Base-by-base conservation (phyloP, 2,797 vertebrate genomes). In the Sebastes miniatus region DNA sequence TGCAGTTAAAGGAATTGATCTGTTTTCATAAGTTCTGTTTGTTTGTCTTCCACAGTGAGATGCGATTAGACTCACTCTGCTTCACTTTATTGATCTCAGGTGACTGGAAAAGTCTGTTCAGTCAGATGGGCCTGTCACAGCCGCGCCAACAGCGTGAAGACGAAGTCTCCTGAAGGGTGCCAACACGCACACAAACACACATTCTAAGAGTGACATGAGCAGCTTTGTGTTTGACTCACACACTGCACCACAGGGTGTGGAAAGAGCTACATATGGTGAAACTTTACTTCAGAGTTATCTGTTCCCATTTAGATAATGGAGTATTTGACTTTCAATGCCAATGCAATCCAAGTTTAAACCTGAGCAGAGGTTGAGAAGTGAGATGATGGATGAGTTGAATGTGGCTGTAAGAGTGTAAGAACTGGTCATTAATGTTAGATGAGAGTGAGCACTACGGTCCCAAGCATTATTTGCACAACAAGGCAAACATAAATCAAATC, bases 351-450 rank as follows among this genome's bases (percentile, higher is more conserved):
- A 68, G 58, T 79, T 76, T 73, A 57, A 85, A 77, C 27, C 27
- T 13, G 71, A 81, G 57, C 34, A 54, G 64, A 74, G 79, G 61
- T n/a, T 58, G 54, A 72, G 73, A 69, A 50, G 52, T 20, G 67
- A 75, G 69, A 67, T 73, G 86, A 91, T 79, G 76, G 83, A 84
- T 81, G 74, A 76, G 81, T 22, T 65, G 73, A 69, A 75, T n/a
- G 50, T 70, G 56, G 32, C 58, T 29, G 69, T 63, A 16, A 31
- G 36, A 47, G 69, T 25, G 59, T 43, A 76, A 75, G 81, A 71
- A 72, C 56, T 31, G 67, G 54, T 87, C 81, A 85, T 87, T 87
- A 85, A 88, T 83, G 76, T 83, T 85, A n/a, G 74, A 88, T 79
- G 85, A 79, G 79, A 72, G 64, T 24, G 69, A 74, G 62, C 16